Conservation (phyloP, 2,113 vertebrate species). For the Condylura cristata region DNA sequence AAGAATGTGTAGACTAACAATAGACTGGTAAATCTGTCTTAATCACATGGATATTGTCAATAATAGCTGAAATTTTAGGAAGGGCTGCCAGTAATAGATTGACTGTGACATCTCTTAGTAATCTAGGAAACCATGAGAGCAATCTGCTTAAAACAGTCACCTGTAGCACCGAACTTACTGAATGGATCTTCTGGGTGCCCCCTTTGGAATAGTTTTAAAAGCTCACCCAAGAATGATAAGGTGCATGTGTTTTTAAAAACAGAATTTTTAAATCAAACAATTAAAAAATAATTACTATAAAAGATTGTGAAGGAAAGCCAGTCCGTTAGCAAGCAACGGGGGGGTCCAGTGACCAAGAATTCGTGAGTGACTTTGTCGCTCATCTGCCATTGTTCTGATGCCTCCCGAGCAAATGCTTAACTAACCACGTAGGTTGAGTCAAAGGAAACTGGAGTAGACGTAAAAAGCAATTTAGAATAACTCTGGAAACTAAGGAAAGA, state of each 20-base stretch:
- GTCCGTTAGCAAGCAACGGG: background rate
- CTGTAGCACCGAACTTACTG: background rate
- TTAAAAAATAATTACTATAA: conserved; percentile 9
- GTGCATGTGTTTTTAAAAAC: background rate
- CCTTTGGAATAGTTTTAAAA: background rate
- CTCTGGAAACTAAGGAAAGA: background rate
- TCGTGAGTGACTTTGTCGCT: background rate
- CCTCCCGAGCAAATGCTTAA: background rate
- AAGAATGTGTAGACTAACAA: background rate
- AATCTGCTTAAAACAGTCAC: background rate
- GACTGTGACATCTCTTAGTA: background rate
- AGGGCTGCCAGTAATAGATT: background rate
- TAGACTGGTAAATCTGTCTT: conserved; percentile 10
- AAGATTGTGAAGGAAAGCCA: background rate
- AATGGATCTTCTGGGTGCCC: background rate
- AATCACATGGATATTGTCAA: background rate
- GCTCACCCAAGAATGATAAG: background rate
- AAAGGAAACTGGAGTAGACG: background rate
- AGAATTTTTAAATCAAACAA: background rate
- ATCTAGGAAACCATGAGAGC: background rate
- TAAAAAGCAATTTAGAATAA: conserved; percentile 19
- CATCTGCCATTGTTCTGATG: background rate
- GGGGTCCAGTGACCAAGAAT: background rate
- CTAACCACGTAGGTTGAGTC: background rate
- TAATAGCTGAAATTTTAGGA: conserved; percentile 11